A percentile compares a stretch with the other conserved stretches of the same genome.
Conservation (phyloP, 1,140 invertebrate genomes). For the Acromyrmex charruanus region DNA sequence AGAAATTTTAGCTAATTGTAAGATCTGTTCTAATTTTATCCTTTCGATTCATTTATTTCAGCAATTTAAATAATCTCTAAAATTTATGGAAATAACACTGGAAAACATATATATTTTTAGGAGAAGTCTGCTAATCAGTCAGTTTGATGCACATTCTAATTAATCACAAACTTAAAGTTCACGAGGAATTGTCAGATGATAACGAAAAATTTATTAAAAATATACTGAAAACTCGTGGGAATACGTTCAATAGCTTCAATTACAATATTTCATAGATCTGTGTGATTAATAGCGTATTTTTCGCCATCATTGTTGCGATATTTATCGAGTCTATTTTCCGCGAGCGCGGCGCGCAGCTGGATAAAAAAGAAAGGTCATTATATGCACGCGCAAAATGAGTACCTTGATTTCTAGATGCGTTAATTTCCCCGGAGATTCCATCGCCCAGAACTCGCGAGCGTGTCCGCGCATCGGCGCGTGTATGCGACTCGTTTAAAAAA, state of each 20-base stretch:
- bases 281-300: conserved; percentile 48
- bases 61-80: neutral
- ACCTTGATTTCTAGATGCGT: conserved; percentile 67
- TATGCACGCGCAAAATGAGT: conserved; percentile 57
- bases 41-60: conserved; percentile 7
- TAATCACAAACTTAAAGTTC: neutral
- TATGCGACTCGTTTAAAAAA: conserved; percentile 55
- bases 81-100: neutral
- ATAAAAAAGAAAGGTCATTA: conserved; percentile 57
- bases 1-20: neutral
- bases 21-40: conserved; percentile 14
- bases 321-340: conserved; percentile 50
- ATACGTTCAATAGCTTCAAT: conserved; percentile 16
- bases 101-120: conserved; percentile 6
- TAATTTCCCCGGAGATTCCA: conserved; percentile 71
- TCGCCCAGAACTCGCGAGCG: conserved; percentile 59
- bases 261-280: neutral
- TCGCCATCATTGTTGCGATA: conserved; percentile 49
- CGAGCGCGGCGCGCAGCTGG: conserved; percentile 25
- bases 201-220: neutral
- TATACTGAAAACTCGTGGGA: neutral
- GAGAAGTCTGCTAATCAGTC: neutral
- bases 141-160: neutral
- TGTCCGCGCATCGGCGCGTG: conserved; percentile 45
- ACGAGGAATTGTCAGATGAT: neutral